Evolutionary conservation across 2,113 vertebrate species (phyloP), one percentile per base, ranked within the genome.

Genomic region (Rousettus leschenaultii): DNA sequence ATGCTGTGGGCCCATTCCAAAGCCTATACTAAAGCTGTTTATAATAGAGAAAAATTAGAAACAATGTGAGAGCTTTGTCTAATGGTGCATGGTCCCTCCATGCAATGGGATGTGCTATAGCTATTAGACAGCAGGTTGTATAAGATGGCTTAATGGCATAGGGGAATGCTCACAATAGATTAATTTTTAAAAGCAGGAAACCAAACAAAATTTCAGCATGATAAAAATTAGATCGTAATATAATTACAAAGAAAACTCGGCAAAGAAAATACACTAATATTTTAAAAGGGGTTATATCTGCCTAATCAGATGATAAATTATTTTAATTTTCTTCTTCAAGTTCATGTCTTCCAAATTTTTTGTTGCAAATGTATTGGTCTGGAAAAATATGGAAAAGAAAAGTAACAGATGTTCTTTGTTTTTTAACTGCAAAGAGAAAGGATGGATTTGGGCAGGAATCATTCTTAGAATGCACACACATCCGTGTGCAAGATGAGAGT

Each of bases 311-410:
- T 88, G 53, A 70, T 4, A 89, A 38, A 74, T 94, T 91, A 83
- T 82, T 91, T 87, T 75, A 86, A 53, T 95, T 70, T 96, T 89
- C 71, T 75, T 89, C 33, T 93, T 95, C 24, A 66, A 38, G 30
- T 53, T 93, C 82, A 59, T 82, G 33, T 55, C 96, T 80, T 90
- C 22, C 28, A 92, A 86, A 26, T 21, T 15, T 91, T 80, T 79
- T 61, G 24, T 68, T 53, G n/a, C 28, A 91, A 80, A 82, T 15
- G 3, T 51, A 40, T 61, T 80, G 35, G 22, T 70, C 94, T 92
- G 84, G 18, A 63, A 91, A 86, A 91, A 86, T 83, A 19, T 61
- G 28, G 14, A 55, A 85, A 51, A 55, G 86, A 94, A 80, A 79
- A 88, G 53, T 28, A 79, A 68, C 48, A 4, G 14, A 68, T 75